Conservation (phyloP, 37 sponge, comb jelly and placozoan genomes). For the Aphrocallistes beatrix region DNA sequence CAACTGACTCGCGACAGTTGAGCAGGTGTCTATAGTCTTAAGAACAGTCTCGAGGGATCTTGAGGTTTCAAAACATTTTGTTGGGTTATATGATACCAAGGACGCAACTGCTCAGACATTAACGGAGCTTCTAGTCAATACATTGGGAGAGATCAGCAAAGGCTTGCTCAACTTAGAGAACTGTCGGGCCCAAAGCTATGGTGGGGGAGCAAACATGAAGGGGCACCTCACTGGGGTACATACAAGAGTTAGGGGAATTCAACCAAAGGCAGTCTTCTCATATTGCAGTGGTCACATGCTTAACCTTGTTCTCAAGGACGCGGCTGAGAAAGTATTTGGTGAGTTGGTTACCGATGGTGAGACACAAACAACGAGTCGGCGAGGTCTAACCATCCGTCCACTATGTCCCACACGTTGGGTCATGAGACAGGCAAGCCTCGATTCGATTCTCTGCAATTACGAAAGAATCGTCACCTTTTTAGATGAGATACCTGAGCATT, state of each 20-base stretch:
- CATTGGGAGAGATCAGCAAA: constrained; percentile 1
- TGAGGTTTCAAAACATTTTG: constrained; percentile 1
- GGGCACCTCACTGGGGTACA: constrained; percentile 1
- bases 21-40: constrained; percentile 9
- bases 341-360: background rate
- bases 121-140: background rate
- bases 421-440: constrained; percentile 10
- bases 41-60: constrained; percentile 14
- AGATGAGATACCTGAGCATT: background rate
- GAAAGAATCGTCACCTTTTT: constrained; percentile 8
- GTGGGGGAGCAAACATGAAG: background rate
- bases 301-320: constrained; percentile 1
- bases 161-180: background rate
- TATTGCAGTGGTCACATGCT: background rate
- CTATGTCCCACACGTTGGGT: background rate
- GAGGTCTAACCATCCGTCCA: background rate
- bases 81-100: constrained; percentile 15
- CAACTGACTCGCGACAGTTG: constrained; percentile 3
- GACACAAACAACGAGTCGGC: background rate
- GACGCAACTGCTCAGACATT: background rate
- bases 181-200: constrained; percentile 6
- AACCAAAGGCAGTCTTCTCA: constrained; percentile 1
- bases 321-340: background rate
- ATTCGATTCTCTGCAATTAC: constrained; percentile 11
- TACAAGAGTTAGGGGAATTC: constrained; percentile 12